A percentile compares a stretch with the other conserved stretches of the same genome.
Conservation (phyloP, 2,888 invertebrate genomes). For the Eupithecia subumbrata region DNA sequence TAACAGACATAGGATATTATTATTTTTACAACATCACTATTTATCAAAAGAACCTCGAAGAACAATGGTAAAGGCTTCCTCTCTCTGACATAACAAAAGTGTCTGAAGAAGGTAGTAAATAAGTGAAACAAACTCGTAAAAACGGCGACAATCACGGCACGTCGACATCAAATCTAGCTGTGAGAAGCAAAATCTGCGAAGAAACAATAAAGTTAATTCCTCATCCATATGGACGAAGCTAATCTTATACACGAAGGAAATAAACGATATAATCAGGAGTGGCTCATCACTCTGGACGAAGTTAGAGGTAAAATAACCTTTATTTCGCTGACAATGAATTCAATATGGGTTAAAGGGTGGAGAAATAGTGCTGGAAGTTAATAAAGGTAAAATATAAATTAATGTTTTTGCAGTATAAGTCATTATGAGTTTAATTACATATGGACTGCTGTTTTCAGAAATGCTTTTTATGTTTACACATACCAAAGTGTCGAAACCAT, state of each 20-base stretch:
- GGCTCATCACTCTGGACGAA: slow-evolving; percentile 7
- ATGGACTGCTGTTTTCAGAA: background rate
- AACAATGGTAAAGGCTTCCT: background rate
- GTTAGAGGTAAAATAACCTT: slow-evolving; percentile 2
- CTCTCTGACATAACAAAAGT: background rate
- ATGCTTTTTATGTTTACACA: background rate
- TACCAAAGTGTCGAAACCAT: background rate
- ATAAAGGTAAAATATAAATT: background rate
- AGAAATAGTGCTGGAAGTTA: background rate
- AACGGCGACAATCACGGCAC: slow-evolving; percentile 7
- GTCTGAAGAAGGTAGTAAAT: background rate
- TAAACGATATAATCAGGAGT: slow-evolving; percentile 55
- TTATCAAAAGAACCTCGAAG: background rate
- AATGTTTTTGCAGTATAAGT: background rate
- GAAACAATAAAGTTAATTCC: slow-evolving; percentile 45
- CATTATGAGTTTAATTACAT: background rate
- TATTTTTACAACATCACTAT: background rate
- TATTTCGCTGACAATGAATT: background rate
- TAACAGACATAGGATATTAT: background rate
- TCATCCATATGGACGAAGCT: slow-evolving; percentile 46
- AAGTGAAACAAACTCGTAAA: slow-evolving; percentile 4
- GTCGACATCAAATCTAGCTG: slow-evolving; percentile 23
- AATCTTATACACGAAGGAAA: slow-evolving; percentile 53
- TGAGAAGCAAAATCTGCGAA: slow-evolving; percentile 21
- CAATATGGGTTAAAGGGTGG: background rate